phyloP scores from a whole-genome alignment of 2,113 vertebrate species.

The Tauraco erythrolophus region DNA sequence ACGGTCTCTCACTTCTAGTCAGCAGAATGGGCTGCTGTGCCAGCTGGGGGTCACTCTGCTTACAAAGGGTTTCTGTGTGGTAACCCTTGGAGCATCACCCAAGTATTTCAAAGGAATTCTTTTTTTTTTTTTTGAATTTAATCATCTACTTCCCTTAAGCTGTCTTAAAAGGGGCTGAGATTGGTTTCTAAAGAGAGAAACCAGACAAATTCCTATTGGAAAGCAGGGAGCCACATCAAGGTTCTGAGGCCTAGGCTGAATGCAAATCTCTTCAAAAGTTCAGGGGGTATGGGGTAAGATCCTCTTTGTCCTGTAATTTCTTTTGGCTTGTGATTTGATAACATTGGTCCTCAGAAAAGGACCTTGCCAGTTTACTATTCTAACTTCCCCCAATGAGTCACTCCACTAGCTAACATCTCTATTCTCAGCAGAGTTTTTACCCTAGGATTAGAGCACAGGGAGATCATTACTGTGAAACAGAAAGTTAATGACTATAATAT shows the following conservation, averaged over 20 bases:
- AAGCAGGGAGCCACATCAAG: not conserved
- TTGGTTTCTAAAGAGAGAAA: not conserved
- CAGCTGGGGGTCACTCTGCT: not conserved
- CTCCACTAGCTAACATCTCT: not conserved
- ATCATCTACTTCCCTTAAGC: not conserved
- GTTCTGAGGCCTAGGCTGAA: not conserved
- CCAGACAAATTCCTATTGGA: not conserved
- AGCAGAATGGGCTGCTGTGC: not conserved
- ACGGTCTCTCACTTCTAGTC: not conserved
- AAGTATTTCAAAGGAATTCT: not conserved
- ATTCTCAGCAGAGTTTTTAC: not conserved
- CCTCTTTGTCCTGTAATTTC: not conserved
- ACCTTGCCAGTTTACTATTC: not conserved
- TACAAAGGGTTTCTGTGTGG: not conserved
- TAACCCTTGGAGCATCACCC: not conserved
- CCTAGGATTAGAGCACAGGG: not conserved
- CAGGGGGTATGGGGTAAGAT: not conserved
- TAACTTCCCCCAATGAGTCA: not conserved
- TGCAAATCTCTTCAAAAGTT: not conserved
- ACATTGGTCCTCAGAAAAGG: not conserved
- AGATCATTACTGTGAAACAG: not conserved
- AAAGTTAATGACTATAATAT: not conserved
- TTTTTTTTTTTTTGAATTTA: not conserved
- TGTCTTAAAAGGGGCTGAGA: not conserved
- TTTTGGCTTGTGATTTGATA: not conserved